These are phyloP conservation scores for Dicrostonyx torquatus DNA, from an alignment of 2,797 vertebrate genomes.

Conservation along the genomic window DNA sequence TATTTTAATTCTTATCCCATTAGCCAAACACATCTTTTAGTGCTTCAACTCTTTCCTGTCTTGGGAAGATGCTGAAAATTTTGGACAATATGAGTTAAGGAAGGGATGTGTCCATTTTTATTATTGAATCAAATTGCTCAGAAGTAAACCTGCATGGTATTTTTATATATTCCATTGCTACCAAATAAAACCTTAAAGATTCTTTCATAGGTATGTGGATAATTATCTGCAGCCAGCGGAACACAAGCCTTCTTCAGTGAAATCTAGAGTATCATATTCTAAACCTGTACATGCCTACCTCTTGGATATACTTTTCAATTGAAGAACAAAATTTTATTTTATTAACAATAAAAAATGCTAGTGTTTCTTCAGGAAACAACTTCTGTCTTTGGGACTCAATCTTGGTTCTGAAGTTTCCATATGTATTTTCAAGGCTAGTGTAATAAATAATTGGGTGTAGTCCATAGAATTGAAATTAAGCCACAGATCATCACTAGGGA, in stretches of 20 bases:
- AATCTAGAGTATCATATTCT: constrained; percentile 16
- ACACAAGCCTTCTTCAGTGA: neutral
- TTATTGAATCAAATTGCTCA: constrained; percentile 40
- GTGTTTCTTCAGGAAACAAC: constrained; percentile 35
- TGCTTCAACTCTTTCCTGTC: constrained; percentile 70
- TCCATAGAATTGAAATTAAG: constrained; percentile 53
- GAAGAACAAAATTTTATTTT: constrained; percentile 20
- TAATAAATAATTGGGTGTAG: constrained; percentile 37
- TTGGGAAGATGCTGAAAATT: constrained; percentile 51
- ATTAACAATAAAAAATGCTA: neutral
- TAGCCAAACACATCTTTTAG: constrained; percentile 79
- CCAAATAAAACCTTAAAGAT: constrained; percentile 16
- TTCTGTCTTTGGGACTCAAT: constrained; percentile 21
- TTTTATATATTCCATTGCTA: neutral
- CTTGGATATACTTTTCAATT: constrained; percentile 13
- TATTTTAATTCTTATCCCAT: constrained; percentile 78
- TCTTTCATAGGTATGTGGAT: neutral
- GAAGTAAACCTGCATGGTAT: neutral
- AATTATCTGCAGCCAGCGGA: constrained; percentile 3
- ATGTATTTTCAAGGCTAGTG: neutral
- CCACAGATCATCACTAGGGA: constrained; percentile 31
- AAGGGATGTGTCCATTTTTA: constrained; percentile 72
- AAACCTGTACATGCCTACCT: neutral
- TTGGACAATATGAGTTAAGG: neutral
- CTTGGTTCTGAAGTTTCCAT: constrained; percentile 49